These are phyloP conservation scores for Odontesthes bonariensis DNA, from an alignment of 2,113 vertebrate genomes.

Conservation along the genomic window DNA sequence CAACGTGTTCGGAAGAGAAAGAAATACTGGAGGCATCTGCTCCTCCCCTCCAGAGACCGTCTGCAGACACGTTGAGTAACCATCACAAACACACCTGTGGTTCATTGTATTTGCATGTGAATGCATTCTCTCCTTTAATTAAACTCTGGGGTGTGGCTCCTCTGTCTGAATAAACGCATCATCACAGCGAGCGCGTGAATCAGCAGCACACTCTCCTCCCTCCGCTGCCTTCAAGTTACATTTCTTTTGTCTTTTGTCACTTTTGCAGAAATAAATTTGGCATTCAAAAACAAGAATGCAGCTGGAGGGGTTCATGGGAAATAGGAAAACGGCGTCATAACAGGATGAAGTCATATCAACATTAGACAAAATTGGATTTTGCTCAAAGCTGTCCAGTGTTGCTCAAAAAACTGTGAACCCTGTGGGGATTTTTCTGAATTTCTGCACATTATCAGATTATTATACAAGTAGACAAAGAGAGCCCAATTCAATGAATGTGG, in stretches of 20 bases:
- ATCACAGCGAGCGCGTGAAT: slow-evolving; percentile 57
- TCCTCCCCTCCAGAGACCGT: slow-evolving; percentile 44
- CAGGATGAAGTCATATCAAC: slow-evolving; percentile 35
- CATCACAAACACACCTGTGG: slow-evolving; percentile 59
- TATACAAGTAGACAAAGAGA: background rate
- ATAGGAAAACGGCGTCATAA: slow-evolving; percentile 21
- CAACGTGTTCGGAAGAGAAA: slow-evolving; percentile 42
- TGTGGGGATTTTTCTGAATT: background rate
- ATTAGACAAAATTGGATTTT: slow-evolving; percentile 40
- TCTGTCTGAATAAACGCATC: slow-evolving; percentile 55
- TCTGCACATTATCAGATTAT: background rate
- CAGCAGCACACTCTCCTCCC: slow-evolving; percentile 31
- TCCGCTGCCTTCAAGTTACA: slow-evolving; percentile 34
- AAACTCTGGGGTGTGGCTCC: slow-evolving; percentile 27
- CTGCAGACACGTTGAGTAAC: slow-evolving; percentile 51
- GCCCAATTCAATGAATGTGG: background rate
- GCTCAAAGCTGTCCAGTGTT: background rate
- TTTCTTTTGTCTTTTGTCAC: slow-evolving; percentile 41
- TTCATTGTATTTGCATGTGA: slow-evolving; percentile 56
- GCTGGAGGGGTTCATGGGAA: slow-evolving; percentile 20
- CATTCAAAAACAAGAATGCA: slow-evolving; percentile 44
- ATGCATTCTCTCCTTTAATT: slow-evolving; percentile 52
- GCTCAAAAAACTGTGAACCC: background rate
- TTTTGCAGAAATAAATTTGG: slow-evolving; percentile 22
- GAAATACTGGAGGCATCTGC: slow-evolving; percentile 47